Evolutionary conservation across 2,888 invertebrate species (phyloP).

Genomic region (Saturnia pavonia): DNA sequence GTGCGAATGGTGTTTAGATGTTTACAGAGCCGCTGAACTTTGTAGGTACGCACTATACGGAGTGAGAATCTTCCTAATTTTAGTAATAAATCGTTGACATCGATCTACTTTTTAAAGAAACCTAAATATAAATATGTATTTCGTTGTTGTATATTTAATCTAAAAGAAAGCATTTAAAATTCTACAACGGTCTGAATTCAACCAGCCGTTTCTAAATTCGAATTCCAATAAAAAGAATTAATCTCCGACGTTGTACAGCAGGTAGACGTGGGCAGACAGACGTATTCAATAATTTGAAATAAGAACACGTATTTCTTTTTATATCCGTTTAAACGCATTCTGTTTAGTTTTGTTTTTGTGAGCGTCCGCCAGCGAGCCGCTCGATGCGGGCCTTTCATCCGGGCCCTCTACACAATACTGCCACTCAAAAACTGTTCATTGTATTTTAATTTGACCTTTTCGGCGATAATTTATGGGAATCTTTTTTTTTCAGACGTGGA

Average conservation of each 20-base stretch:
- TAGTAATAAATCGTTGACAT: constrained; percentile 71
- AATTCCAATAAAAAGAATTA: constrained; percentile 66
- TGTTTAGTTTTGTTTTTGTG: constrained; percentile 81
- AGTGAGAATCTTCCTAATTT: constrained; percentile 58
- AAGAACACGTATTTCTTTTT: constrained; percentile 80
- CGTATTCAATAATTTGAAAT: constrained; percentile 81
- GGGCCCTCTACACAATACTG: constrained; percentile 77
- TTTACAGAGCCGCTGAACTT: constrained; percentile 75
- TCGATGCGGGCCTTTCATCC: constrained; percentile 78
- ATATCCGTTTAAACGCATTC: constrained; percentile 80
- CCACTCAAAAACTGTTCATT: constrained; percentile 82
- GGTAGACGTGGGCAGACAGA: constrained; percentile 78
- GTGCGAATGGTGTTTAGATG: constrained; percentile 80
- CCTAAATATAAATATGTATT: constrained; percentile 2
- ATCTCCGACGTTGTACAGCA: constrained; percentile 53
- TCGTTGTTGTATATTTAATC: constrained; percentile 28
- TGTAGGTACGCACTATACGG: constrained; percentile 53
- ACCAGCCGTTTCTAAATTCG: constrained; percentile 60
- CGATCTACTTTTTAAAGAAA: constrained; percentile 48
- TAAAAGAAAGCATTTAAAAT: constrained; percentile 38
- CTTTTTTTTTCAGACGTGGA: constrained; percentile 58
- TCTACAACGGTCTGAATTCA: constrained; percentile 56
- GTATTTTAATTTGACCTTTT: constrained; percentile 83
- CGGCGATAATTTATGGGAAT: constrained; percentile 80
- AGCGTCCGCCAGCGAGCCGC: constrained; percentile 48